Percentiles rank a stretch among this genome's conserved stretches.
These are phyloP conservation scores for Polydrusus pterygomalis DNA, from an alignment of 2,888 invertebrate species.

Conservation along the genomic window DNA sequence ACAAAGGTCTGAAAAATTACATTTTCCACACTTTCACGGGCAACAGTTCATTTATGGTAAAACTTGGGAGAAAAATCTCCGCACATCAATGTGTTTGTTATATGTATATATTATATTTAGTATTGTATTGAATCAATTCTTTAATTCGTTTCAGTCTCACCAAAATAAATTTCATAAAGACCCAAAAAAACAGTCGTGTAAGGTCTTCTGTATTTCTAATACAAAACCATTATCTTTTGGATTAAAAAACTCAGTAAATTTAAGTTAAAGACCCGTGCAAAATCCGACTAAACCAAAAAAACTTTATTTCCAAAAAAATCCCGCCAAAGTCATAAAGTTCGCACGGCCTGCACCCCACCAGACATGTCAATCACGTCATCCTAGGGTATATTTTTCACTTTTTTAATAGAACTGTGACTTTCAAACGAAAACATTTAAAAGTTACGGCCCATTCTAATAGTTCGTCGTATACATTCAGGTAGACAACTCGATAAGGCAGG, in stretches of 20 bases:
- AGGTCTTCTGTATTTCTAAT: not conserved
- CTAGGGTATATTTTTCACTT: not conserved
- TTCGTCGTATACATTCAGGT: not conserved
- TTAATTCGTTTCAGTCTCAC: too few relatives aligned
- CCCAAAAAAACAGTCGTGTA: too few relatives aligned
- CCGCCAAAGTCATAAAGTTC: conserved; percentile 26
- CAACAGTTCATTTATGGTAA: too few relatives aligned
- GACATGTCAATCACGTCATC: conserved; percentile 29
- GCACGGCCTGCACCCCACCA: conserved; percentile 32
- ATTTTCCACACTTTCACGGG: too few relatives aligned
- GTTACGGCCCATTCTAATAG: not conserved
- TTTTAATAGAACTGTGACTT: not conserved
- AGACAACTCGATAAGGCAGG: not conserved
- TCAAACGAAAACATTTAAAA: not conserved
- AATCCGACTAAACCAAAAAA: conserved; percentile 13
- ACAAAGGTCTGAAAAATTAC: too few relatives aligned
- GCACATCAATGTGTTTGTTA: too few relatives aligned
- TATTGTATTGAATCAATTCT: too few relatives aligned
- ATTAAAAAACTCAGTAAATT: conserved; percentile 11
- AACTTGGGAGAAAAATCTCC: too few relatives aligned
- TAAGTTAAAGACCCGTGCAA: conserved; percentile 23
- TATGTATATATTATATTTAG: too few relatives aligned
- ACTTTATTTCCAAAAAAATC: not conserved
- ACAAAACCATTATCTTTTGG: not conserved
- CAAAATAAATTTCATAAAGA: not conserved